Conservation (phyloP, 2,797 vertebrate species). For the Vultur gryphus region DNA sequence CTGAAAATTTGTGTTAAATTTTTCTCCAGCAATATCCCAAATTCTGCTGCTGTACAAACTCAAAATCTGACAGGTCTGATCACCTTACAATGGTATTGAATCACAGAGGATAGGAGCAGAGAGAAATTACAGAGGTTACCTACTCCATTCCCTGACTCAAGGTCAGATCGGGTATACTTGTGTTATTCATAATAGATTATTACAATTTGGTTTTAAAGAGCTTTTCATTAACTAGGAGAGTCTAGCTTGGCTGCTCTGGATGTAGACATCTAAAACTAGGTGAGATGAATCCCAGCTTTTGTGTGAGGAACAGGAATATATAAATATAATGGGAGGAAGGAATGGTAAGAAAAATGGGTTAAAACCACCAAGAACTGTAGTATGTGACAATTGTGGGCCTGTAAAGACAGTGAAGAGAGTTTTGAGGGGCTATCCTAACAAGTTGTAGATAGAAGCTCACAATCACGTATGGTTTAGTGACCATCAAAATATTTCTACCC, state of each 20-base stretch:
- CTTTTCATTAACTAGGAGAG: background rate
- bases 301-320: background rate
- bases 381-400: background rate
- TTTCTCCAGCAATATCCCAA: background rate
- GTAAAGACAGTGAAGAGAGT: background rate
- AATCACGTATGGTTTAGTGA: background rate
- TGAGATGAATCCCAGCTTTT: background rate
- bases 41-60: background rate
- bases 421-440: background rate
- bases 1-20: background rate
- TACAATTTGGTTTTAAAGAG: background rate
- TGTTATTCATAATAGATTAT: background rate
- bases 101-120: background rate
- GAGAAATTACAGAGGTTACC: background rate
- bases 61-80: background rate
- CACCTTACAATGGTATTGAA: background rate
- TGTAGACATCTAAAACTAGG: background rate
- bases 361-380: background rate
- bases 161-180: background rate
- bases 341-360: background rate
- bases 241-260: background rate
- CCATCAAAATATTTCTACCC: background rate
- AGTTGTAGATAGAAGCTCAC: background rate
- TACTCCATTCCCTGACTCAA: background rate
- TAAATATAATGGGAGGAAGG: background rate